A percentile compares a stretch with the other conserved stretches of the same genome.
These are phyloP conservation scores for Pseudolycoriella hygida DNA, from an alignment of 2,888 invertebrate species.

Conservation along the genomic window DNA sequence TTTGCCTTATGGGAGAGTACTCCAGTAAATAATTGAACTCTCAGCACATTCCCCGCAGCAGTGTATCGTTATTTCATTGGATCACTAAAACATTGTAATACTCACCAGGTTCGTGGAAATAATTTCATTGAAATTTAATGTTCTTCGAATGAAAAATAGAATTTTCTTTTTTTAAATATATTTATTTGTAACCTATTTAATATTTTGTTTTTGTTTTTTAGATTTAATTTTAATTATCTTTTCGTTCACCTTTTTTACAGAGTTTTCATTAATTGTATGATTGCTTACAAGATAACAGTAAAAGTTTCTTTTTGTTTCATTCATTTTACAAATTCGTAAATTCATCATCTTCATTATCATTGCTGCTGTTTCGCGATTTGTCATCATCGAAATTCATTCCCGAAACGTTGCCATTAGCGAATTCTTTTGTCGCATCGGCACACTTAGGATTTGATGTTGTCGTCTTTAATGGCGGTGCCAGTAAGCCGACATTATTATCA, in stretches of 20 bases:
- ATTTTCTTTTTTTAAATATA: neutral
- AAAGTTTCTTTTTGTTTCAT: neutral
- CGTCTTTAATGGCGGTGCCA: neutral
- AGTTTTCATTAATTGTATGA: neutral
- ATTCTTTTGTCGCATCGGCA: neutral
- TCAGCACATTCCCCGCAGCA: too few relatives aligned
- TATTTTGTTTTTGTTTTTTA: neutral
- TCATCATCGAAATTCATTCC: conserved; percentile 1
- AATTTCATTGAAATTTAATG: too few relatives aligned
- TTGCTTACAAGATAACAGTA: conserved; percentile 3
- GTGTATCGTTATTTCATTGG: too few relatives aligned
- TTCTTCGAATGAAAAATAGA: too few relatives aligned
- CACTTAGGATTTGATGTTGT: too few relatives aligned
- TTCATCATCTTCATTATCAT: conserved; percentile 2
- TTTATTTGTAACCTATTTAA: neutral
- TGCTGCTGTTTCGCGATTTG: conserved; percentile 1
- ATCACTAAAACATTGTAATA: too few relatives aligned
- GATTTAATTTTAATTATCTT: neutral
- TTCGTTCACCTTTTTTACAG: neutral
- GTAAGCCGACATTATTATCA: neutral
- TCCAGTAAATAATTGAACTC: too few relatives aligned
- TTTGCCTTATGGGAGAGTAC: too few relatives aligned
- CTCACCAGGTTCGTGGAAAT: too few relatives aligned
- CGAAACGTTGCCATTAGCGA: neutral
- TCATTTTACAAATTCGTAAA: conserved; percentile 3